Evolutionary conservation across 35 echinoderm and acorn worm species (phyloP).

Genomic region (Stichopus chloronotus): DNA sequence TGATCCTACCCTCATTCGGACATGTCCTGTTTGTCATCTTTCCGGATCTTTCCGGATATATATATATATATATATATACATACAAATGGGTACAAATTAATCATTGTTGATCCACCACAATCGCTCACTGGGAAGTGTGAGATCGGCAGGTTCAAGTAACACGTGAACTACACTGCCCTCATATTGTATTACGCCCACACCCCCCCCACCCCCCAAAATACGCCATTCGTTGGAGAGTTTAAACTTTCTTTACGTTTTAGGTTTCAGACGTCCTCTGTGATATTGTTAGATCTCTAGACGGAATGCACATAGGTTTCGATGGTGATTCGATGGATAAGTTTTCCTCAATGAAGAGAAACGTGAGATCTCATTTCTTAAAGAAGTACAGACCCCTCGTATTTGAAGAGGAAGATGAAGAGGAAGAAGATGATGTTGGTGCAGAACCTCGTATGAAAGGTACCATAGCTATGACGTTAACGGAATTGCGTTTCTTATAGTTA

Average conservation of each 20-base stretch:
- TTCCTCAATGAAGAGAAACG: neutral
- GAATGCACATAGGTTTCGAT: neutral
- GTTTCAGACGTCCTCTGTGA: neutral
- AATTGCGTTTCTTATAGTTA: neutral
- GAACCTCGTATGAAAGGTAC: neutral
- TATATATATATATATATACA: no score
- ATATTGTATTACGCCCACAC: neutral
- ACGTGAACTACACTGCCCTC: neutral
- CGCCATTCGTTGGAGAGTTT: neutral
- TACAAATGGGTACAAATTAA: no score
- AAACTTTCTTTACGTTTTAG: neutral
- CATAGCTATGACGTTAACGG: neutral
- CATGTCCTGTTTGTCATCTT: no score
- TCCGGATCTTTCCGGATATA: no score
- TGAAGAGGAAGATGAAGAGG: slow-evolving; percentile 1
- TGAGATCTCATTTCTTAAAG: neutral
- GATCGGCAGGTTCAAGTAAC: neutral
- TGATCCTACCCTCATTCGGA: no score
- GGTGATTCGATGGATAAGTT: neutral
- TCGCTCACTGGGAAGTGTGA: neutral
- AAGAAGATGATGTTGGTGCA: neutral
- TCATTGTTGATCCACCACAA: no score
- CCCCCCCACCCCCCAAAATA: neutral
- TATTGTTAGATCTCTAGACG: slow-evolving; percentile 17
- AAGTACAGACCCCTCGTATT: neutral